A percentile compares a stretch with the other conserved stretches of the same genome.
Conservation (phyloP, 2,888 invertebrate genomes). For the Harpagoxenus sublaevis region DNA sequence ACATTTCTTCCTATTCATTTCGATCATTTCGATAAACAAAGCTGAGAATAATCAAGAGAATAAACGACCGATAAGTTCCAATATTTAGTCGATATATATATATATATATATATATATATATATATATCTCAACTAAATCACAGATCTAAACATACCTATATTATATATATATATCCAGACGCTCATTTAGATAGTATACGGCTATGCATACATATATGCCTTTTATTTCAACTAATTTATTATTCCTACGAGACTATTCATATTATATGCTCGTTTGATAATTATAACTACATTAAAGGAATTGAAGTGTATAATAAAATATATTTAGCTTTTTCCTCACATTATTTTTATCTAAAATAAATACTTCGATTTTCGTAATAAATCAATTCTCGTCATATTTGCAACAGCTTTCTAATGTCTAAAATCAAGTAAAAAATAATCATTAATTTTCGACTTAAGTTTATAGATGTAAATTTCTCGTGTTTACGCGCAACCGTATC, state of each 20-base stretch:
- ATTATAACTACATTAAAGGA: neutral
- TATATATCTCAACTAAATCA: no score
- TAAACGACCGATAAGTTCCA: neutral
- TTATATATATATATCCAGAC: neutral
- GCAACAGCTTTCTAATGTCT: neutral
- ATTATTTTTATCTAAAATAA: neutral
- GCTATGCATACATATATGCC: neutral
- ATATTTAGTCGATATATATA: neutral
- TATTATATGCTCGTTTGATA: neutral
- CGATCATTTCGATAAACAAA: neutral
- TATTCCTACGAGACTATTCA: neutral
- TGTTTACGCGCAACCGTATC: neutral
- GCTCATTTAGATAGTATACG: neutral
- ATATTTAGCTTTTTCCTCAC: neutral
- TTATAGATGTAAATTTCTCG: neutral
- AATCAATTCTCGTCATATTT: neutral
- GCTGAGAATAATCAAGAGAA: neutral
- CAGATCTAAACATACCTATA: no score
- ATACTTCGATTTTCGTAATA: neutral
- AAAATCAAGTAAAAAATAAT: neutral
- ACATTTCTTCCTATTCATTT: neutral
- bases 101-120: no score
- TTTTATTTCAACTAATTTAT: slow-evolving; percentile 3
- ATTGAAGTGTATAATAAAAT: neutral
- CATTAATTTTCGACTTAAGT: neutral